phyloP scores from a whole-genome alignment of 2,113 vertebrate species.

The Myotis davidii region DNA sequence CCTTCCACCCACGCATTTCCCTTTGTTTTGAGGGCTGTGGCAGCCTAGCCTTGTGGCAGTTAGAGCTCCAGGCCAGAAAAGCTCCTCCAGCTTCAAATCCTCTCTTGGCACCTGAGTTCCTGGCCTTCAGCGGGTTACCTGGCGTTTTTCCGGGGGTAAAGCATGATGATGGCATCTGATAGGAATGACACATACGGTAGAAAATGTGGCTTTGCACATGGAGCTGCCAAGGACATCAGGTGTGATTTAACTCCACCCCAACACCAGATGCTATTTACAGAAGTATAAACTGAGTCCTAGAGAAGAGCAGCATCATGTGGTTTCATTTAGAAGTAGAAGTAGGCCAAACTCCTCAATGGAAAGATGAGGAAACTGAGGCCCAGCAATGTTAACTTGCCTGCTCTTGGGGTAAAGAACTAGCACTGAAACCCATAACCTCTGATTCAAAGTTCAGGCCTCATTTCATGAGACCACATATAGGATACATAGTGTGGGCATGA shows the following conservation, averaged over 20 bases:
- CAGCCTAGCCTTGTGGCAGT: neutral
- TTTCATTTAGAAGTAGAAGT: neutral
- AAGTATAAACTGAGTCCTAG: neutral
- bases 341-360: neutral
- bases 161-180: neutral
- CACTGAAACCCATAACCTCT: neutral
- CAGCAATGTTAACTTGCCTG: neutral
- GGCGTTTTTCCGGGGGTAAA: neutral
- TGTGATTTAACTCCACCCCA: neutral
- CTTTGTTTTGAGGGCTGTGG: constrained; percentile 20
- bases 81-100: neutral
- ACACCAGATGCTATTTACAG: neutral
- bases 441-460: neutral
- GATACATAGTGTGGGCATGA: neutral
- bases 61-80: neutral
- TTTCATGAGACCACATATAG: neutral
- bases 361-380: neutral
- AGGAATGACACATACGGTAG: neutral
- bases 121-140: neutral
- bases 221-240: neutral
- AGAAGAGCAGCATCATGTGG: neutral
- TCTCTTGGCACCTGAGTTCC: neutral
- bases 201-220: neutral
- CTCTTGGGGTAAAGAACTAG: neutral
- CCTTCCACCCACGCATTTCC: neutral